Evolutionary conservation across 2,888 invertebrate genomes (phyloP).

Genomic region (Trileptium ribeirensis): DNA sequence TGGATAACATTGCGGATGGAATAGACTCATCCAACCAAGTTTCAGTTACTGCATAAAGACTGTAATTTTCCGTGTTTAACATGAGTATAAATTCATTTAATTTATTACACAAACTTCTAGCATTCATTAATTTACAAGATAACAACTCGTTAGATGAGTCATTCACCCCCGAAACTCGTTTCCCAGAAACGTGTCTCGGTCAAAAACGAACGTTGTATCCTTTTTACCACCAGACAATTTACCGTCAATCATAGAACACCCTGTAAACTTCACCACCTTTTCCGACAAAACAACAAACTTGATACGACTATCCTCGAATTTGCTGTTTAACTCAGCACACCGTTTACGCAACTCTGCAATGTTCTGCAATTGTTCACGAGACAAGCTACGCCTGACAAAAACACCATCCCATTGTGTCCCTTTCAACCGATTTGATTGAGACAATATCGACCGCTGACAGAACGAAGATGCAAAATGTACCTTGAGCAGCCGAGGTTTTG

Average conservation of each 20-base stretch:
- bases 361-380: background rate
- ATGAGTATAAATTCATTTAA: background rate
- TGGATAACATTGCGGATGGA: background rate
- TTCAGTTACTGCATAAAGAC: background rate
- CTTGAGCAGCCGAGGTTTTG: background rate
- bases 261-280: background rate
- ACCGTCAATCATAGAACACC: background rate
- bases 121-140: background rate
- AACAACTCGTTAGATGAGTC: background rate
- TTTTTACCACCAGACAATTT: background rate
- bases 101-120: background rate
- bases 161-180: background rate
- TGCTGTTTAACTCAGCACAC: background rate
- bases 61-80: background rate
- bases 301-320: background rate
- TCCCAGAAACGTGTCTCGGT: background rate
- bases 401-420: background rate
- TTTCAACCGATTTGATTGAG: background rate
- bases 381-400: background rate
- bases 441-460: background rate
- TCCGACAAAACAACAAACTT: background rate
- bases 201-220: background rate
- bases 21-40: conserved; percentile 4
- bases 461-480: background rate
- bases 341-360: background rate